phyloP scores from a whole-genome alignment of 1,140 invertebrate species.

The Cydia amplana region DNA sequence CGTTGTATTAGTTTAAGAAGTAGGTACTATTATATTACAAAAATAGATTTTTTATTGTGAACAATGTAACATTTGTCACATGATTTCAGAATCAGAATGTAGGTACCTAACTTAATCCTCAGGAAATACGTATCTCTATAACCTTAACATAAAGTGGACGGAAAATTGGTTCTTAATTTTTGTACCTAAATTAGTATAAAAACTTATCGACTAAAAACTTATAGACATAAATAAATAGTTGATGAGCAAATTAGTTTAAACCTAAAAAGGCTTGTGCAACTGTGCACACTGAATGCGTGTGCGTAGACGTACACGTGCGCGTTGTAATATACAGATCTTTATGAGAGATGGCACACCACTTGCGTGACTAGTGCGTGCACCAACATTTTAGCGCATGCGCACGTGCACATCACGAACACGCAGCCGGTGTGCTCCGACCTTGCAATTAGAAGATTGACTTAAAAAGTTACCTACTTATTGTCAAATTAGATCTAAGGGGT shows the following conservation, averaged over 20 bases:
- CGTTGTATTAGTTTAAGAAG: neutral
- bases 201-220: neutral
- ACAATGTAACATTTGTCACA: neutral
- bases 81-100: too few species aligned
- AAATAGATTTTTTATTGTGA: neutral
- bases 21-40: neutral
- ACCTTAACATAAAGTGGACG: neutral
- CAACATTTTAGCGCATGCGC: too few species aligned
- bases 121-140: neutral
- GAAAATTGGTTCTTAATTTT: constrained; percentile 12
- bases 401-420: too few species aligned
- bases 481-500: neutral
- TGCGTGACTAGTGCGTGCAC: too few species aligned
- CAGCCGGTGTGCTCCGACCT: too few species aligned
- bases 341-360: too few species aligned
- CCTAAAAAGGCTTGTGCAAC: too few species aligned
- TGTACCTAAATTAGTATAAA: constrained; percentile 1
- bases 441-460: neutral
- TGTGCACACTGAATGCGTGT: too few species aligned
- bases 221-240: constrained; percentile 19
- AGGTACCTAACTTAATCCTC: neutral
- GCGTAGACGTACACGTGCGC: too few species aligned
- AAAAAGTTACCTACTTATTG: neutral
- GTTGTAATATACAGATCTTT: too few species aligned
- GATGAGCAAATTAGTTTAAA: constrained; percentile 6